Evolutionary conservation across 2,888 invertebrate species (phyloP).

Genomic region (Cabera pusaria): DNA sequence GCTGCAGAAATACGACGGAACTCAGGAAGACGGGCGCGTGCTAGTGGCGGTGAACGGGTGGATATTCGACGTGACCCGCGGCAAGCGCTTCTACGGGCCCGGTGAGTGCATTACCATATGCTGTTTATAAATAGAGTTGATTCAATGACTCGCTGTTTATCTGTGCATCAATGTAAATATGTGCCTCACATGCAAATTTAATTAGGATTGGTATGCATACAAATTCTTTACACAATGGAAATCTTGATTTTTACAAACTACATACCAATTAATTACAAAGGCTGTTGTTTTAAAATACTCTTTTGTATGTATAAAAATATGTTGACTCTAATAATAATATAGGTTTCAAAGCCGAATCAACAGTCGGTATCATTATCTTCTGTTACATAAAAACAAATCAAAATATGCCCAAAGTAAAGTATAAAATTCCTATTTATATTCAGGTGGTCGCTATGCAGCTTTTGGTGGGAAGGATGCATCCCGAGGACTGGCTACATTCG

Average conservation of each 20-base stretch:
- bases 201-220: too few relatives aligned
- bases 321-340: too few relatives aligned
- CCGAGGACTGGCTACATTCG: slow-evolving; percentile 96
- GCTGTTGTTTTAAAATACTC: too few relatives aligned
- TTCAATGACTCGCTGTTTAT: slow-evolving; percentile 44
- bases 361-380: too few relatives aligned
- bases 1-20: slow-evolving; percentile 93
- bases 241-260: too few relatives aligned
- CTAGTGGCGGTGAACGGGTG: slow-evolving; percentile 96
- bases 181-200: slow-evolving; percentile 37
- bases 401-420: too few relatives aligned
- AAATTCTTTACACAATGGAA: too few relatives aligned
- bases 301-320: too few relatives aligned
- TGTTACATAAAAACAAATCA: too few relatives aligned
- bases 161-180: slow-evolving; percentile 35
- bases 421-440: neutral
- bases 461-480: slow-evolving; percentile 98
- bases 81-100: slow-evolving; percentile 96
- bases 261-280: too few relatives aligned
- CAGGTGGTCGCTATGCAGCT: slow-evolving; percentile 96
- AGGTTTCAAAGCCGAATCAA: too few relatives aligned
- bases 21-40: slow-evolving; percentile 92
- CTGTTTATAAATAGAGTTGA: slow-evolving; percentile 67
- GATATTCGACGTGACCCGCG: slow-evolving; percentile 97
- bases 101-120: slow-evolving; percentile 83